phyloP scores from a whole-genome alignment of 2,797 vertebrate species.

The Rhynchonycteris naso region DNA sequence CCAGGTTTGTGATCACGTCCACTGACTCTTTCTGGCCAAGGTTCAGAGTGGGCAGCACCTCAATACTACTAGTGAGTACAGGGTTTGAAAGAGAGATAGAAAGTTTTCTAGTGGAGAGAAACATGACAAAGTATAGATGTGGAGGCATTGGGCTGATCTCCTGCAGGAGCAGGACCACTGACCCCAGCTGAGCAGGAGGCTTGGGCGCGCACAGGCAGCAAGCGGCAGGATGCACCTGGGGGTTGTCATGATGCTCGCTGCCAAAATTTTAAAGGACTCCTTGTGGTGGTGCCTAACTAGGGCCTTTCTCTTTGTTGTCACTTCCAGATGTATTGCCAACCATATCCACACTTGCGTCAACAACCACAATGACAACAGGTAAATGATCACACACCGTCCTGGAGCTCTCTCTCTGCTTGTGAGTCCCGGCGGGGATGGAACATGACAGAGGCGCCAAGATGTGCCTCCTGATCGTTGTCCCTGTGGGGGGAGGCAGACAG shows the following conservation, averaged over 20 bases:
- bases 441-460: rapidly evolving
- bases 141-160: no score
- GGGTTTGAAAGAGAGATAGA: no score
- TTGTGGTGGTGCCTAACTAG: not conserved
- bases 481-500: rapidly evolving
- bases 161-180: no score
- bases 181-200: rapidly evolving
- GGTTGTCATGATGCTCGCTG: no score
- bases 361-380: not conserved
- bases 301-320: not conserved
- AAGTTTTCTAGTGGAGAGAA: no score
- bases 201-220: not conserved
- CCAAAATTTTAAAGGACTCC: not conserved
- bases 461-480: not conserved
- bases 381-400: not conserved
- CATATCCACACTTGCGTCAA: no score
- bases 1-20: rapidly evolving
- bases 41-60: not conserved
- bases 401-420: not conserved
- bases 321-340: rapidly evolving
- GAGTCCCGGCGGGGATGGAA: rapidly evolving
- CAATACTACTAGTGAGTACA: no score
- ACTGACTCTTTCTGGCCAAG: rapidly evolving
- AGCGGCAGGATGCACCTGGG: not conserved
- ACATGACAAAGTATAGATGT: no score